A percentile compares a stretch with the other conserved stretches of the same genome.
phyloP scores from a whole-genome alignment of 2,888 invertebrate species.

The Altica lythri region DNA sequence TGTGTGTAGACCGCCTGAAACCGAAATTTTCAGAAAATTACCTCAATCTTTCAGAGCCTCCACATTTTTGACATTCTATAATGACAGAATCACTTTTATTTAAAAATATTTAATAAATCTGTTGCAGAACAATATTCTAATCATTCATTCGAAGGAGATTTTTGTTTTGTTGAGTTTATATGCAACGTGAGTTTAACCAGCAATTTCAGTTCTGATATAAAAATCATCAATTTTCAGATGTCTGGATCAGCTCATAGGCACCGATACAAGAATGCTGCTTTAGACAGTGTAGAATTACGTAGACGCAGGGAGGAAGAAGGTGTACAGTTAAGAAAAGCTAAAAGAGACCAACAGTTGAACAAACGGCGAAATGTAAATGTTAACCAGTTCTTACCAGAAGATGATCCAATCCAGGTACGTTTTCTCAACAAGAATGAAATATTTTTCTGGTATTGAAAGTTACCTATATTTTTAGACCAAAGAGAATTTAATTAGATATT shows the following conservation, averaged over 20 bases:
- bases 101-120: neutral
- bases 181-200: no score
- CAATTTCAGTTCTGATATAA: no score
- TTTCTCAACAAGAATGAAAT: no score
- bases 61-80: conserved; percentile 33
- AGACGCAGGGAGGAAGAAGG: conserved; percentile 95
- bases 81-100: conserved; percentile 9
- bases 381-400: conserved; percentile 52
- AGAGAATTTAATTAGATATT: no score
- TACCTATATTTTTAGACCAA: no score
- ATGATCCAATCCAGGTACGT: conserved; percentile 56
- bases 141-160: neutral
- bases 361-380: conserved; percentile 84
- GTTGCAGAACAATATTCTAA: neutral
- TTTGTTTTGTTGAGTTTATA: no score
- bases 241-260: conserved; percentile 82
- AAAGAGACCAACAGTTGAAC: conserved; percentile 91
- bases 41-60: conserved; percentile 27
- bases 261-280: conserved; percentile 91
- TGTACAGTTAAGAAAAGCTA: conserved; percentile 92
- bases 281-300: conserved; percentile 90
- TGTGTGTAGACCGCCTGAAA: neutral
- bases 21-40: conserved; percentile 13
- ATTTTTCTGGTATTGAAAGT: no score
- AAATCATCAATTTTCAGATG: conserved; percentile 68